Evolutionary conservation across 1,140 invertebrate species (phyloP).

Genomic region (Listronotus bonariensis): DNA sequence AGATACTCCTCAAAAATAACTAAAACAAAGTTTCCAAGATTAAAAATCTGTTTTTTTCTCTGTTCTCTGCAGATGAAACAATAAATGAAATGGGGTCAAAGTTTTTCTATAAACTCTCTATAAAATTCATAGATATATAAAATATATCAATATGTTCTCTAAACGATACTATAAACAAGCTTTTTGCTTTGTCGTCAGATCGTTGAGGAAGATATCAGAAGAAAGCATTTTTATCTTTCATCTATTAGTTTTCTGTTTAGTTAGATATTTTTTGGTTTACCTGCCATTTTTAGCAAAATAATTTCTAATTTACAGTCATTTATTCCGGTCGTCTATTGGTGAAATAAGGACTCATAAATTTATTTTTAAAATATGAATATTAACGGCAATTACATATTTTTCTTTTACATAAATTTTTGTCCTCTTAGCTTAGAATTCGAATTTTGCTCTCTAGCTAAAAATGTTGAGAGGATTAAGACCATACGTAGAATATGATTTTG

Average conservation of each 20-base stretch:
- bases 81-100: slow-evolving; percentile 30
- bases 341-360: too few species aligned
- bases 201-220: slow-evolving; percentile 27
- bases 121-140: slow-evolving; percentile 23
- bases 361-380: too few species aligned
- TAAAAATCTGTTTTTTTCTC: not conserved
- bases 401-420: too few species aligned
- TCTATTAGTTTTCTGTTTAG: slow-evolving; percentile 34
- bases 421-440: too few species aligned
- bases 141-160: slow-evolving; percentile 34
- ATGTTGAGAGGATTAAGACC: too few species aligned
- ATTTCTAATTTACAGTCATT: not conserved
- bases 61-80: slow-evolving; percentile 13
- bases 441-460: too few species aligned
- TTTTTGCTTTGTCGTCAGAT: slow-evolving; percentile 27
- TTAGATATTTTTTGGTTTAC: slow-evolving; percentile 15
- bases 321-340: too few species aligned
- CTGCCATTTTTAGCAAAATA: slow-evolving; percentile 15
- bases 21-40: too few species aligned
- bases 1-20: too few species aligned
- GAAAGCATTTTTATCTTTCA: slow-evolving; percentile 32
- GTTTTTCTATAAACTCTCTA: slow-evolving; percentile 28
- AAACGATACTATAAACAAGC: slow-evolving; percentile 34
- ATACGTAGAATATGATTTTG: too few species aligned
- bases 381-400: too few species aligned